Evolutionary conservation across 2,888 invertebrate species (phyloP).

Genomic region (Lucinisca nassula): DNA sequence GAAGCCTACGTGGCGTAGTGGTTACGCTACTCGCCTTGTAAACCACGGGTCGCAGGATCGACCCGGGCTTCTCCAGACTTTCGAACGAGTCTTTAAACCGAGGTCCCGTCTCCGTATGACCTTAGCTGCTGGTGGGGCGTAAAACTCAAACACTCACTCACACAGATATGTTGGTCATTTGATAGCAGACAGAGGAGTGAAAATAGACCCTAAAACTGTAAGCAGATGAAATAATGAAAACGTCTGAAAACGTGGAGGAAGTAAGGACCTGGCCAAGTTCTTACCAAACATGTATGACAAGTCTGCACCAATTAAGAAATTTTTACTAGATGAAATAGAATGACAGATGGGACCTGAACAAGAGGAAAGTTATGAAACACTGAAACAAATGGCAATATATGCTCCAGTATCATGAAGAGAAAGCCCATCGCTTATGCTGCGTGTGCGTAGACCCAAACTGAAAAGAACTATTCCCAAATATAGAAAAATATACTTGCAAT

Average conservation of each 20-base stretch:
- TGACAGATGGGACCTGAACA: conserved; percentile 43
- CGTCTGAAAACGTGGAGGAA: conserved; percentile 36
- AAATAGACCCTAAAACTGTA: conserved; percentile 38
- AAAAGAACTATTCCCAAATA: conserved; percentile 70
- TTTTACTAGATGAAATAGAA: conserved; percentile 14
- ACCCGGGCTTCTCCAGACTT: no score
- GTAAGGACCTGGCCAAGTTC: conserved; percentile 45
- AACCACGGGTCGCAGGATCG: no score
- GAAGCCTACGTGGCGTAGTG: no score
- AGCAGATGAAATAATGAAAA: conserved; percentile 33
- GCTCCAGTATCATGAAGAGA: conserved; percentile 52
- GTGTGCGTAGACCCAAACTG: conserved; percentile 58
- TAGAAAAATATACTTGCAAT: conserved; percentile 68
- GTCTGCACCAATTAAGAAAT: conserved; percentile 34
- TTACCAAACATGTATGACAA: conserved; percentile 36
- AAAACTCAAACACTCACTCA: no score
- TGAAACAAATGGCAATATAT: conserved; percentile 30
- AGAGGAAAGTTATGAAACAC: conserved; percentile 20
- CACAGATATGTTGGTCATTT: conserved; percentile 31
- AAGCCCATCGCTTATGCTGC: conserved; percentile 67
- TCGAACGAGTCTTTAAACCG: no score
- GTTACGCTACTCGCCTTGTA: no score
- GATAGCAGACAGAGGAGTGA: conserved; percentile 26
- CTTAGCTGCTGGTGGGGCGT: no score
- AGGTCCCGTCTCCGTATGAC: no score